Evolutionary conservation across 2,888 invertebrate species (phyloP).

Genomic region (Xanthostigma xanthostigma): DNA sequence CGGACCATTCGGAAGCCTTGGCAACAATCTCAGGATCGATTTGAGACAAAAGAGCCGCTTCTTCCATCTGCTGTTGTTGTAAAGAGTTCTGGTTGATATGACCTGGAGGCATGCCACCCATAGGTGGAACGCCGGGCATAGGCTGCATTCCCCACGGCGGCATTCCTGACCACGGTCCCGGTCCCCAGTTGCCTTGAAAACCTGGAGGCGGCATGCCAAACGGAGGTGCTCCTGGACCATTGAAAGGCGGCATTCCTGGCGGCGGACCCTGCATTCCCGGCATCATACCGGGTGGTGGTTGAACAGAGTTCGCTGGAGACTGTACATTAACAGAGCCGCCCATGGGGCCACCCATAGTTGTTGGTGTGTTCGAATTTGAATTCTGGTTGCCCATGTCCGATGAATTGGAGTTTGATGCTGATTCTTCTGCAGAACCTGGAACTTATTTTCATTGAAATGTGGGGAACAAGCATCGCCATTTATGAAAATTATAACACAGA

Average conservation of each 20-base stretch:
- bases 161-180: slow-evolving; percentile 13
- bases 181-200: slow-evolving; percentile 27
- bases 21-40: slow-evolving; percentile 60
- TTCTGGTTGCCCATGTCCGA: too few species aligned
- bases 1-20: slow-evolving; percentile 81
- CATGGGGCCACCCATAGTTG: background rate
- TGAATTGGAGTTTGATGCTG: too few species aligned
- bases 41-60: slow-evolving; percentile 31
- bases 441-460: too few species aligned
- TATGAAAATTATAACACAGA: too few species aligned
- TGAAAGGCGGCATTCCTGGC: slow-evolving; percentile 37
- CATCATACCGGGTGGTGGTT: slow-evolving; percentile 21
- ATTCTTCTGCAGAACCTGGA: too few species aligned
- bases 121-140: slow-evolving; percentile 22
- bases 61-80: slow-evolving; percentile 18
- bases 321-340: slow-evolving; percentile 7
- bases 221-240: slow-evolving; percentile 40
- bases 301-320: slow-evolving; percentile 11
- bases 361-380: too few species aligned
- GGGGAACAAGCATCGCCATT: too few species aligned
- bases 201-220: slow-evolving; percentile 59
- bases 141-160: slow-evolving; percentile 13
- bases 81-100: slow-evolving; percentile 30
- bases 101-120: slow-evolving; percentile 25
- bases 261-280: slow-evolving; percentile 27